These are phyloP conservation scores for Galaxea fascicularis DNA, from an alignment of 92 coral and sea anemone genomes.

Conservation along the genomic window DNA sequence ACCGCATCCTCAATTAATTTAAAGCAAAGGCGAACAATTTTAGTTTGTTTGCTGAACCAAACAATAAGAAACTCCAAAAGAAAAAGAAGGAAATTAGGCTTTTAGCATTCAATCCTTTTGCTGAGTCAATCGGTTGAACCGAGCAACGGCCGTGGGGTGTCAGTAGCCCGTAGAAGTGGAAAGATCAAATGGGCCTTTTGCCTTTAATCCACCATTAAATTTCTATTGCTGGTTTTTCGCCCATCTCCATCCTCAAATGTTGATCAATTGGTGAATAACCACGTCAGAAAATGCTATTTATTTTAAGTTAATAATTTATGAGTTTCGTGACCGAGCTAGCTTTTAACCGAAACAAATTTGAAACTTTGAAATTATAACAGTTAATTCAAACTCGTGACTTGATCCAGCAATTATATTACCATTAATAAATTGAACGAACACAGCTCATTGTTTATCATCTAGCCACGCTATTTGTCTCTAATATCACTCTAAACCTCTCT, in stretches of 20 bases:
- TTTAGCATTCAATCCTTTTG: background rate
- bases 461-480: background rate
- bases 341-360: background rate
- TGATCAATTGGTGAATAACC: background rate
- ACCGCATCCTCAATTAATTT: too few species aligned
- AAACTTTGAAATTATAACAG: background rate
- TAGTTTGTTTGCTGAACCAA: background rate
- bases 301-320: background rate
- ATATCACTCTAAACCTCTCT: background rate
- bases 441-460: background rate
- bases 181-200: background rate
- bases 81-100: conserved; percentile 34
- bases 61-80: background rate
- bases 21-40: conserved; percentile 6
- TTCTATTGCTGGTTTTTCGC: background rate
- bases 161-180: background rate
- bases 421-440: background rate
- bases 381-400: background rate
- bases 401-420: background rate
- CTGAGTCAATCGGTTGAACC: background rate
- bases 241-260: background rate
- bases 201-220: background rate
- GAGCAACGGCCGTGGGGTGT: conserved; percentile 11
- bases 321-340: background rate
- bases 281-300: background rate